Evolutionary conservation across 2,888 invertebrate genomes (phyloP).

Genomic region (Cephus spinipes): DNA sequence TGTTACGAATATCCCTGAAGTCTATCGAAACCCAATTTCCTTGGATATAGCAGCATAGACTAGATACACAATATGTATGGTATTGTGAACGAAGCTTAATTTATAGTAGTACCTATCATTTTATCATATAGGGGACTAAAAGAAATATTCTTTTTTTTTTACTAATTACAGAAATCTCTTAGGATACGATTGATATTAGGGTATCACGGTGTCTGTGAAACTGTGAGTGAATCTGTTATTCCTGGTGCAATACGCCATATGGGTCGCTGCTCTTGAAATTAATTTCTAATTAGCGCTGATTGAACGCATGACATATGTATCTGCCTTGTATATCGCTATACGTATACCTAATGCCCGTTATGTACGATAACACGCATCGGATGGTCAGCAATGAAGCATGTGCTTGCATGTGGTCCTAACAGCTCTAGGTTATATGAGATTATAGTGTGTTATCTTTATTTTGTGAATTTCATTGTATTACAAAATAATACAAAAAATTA

Average conservation of each 20-base stretch:
- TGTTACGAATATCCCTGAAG: background rate
- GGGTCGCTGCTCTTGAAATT: background rate
- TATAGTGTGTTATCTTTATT: background rate
- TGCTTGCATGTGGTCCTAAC: background rate
- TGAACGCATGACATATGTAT: constrained; percentile 6
- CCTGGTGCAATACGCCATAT: background rate
- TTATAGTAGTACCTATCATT: background rate
- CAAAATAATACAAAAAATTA: background rate
- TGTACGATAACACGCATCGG: background rate
- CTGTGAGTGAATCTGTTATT: background rate
- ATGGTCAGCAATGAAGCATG: background rate
- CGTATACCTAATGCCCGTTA: background rate
- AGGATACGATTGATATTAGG: background rate
- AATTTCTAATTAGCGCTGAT: constrained; percentile 17
- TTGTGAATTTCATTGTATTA: background rate
- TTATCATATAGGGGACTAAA: background rate
- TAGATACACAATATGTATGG: too few relatives aligned
- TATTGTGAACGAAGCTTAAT: too few relatives aligned
- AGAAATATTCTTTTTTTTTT: background rate
- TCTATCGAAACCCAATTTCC: too few relatives aligned
- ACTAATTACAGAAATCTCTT: background rate
- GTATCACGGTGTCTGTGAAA: background rate
- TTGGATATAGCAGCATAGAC: too few relatives aligned
- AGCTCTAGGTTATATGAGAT: background rate
- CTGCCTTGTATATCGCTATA: background rate